Percentiles rank a stretch among this genome's conserved stretches.
Evolutionary conservation across 2,888 invertebrate species (phyloP).

Genomic region (Ctena decussata): DNA sequence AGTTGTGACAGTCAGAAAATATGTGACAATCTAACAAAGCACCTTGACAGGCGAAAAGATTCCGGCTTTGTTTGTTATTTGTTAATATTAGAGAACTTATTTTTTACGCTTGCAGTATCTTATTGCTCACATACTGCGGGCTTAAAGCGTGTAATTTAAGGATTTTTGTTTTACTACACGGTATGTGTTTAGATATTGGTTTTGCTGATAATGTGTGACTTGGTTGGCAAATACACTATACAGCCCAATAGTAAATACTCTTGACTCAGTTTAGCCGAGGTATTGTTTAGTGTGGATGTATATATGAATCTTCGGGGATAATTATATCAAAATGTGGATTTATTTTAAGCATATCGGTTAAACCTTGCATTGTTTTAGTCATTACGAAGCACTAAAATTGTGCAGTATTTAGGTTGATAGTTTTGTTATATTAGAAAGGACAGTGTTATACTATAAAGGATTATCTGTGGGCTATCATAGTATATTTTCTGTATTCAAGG

Average conservation of each 20-base stretch:
- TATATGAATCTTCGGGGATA: not conserved
- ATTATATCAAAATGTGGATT: no score
- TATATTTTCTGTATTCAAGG: no score
- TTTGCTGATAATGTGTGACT: not conserved
- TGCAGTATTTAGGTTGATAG: no score
- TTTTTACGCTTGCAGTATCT: not conserved
- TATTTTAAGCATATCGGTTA: no score
- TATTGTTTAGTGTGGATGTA: not conserved
- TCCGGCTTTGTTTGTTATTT: not conserved
- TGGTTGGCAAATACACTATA: not conserved
- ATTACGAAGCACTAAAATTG: no score
- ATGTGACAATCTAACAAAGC: not conserved
- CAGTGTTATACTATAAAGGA: no score
- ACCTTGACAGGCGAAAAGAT: not conserved
- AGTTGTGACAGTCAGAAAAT: not conserved
- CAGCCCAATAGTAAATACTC: not conserved
- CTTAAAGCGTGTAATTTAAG: not conserved
- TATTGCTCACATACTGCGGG: not conserved
- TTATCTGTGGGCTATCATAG: no score
- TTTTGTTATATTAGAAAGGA: no score
- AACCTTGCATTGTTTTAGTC: no score
- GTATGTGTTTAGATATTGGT: slow-evolving; percentile 2
- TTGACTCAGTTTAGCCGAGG: not conserved
- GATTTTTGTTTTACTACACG: slow-evolving; percentile 9
- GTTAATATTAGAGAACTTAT: not conserved